These are phyloP conservation scores for Erinaceus europaeus DNA, from an alignment of 2,113 vertebrate species.

Conservation along the genomic window DNA sequence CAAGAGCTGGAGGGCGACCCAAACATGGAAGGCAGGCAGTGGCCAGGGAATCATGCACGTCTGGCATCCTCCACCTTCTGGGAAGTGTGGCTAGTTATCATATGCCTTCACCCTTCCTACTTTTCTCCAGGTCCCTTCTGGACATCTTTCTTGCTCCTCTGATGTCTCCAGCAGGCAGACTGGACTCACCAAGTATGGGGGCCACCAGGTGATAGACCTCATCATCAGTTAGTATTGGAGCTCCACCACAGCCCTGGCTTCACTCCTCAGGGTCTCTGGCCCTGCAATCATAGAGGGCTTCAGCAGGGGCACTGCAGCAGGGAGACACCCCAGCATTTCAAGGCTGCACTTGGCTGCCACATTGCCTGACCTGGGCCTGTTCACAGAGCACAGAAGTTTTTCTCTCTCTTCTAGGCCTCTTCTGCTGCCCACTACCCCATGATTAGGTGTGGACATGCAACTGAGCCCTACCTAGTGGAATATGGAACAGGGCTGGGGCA, in stretches of 20 bases:
- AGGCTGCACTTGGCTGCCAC: background rate
- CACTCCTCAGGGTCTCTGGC: background rate
- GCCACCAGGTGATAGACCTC: background rate
- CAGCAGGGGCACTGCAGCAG: background rate
- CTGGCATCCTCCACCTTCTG: background rate
- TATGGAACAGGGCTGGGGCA: too few relatives aligned
- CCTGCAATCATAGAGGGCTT: background rate
- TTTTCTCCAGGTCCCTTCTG: background rate
- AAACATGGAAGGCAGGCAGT: background rate
- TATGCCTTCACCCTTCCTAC: background rate
- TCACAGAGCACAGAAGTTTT: background rate
- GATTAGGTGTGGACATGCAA: too few relatives aligned
- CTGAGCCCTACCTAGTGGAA: too few relatives aligned
- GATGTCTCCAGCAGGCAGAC: background rate
- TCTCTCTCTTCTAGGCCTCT: background rate
- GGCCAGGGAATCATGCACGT: fast-evolving
- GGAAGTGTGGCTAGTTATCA: fast-evolving
- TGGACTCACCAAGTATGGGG: fast-evolving
- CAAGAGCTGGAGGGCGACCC: background rate
- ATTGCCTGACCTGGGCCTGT: background rate
- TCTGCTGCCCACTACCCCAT: too few relatives aligned
- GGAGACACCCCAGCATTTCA: background rate
- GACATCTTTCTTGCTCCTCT: background rate
- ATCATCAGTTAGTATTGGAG: background rate
- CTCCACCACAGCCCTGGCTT: background rate